These are phyloP conservation scores for Dryomyza anilis DNA, from an alignment of 2,888 invertebrate genomes.

Conservation along the genomic window DNA sequence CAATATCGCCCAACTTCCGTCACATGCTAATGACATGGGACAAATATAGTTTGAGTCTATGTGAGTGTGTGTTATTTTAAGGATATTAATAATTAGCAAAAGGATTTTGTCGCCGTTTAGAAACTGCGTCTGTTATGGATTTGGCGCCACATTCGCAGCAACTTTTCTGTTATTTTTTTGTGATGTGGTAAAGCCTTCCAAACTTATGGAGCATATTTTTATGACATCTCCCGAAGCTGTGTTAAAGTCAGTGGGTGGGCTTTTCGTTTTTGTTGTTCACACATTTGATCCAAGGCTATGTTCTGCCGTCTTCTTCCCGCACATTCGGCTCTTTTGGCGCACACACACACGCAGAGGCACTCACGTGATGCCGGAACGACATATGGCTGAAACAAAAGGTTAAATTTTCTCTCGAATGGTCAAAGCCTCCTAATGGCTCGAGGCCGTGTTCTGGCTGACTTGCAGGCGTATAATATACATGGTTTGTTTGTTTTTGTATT, in stretches of 20 bases:
- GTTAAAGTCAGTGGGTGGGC: no score
- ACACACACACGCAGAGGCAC: background rate
- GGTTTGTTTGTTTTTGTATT: background rate
- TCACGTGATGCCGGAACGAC: background rate
- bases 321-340: background rate
- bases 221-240: no score
- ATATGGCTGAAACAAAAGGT: conserved; percentile 11
- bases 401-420: conserved; percentile 10
- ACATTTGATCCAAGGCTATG: no score
- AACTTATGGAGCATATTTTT: no score
- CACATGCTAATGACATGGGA: background rate
- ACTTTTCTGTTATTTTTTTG: no score
- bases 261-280: no score
- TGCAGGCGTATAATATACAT: background rate
- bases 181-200: background rate
- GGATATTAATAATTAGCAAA: conserved; percentile 12
- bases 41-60: background rate
- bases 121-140: background rate
- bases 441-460: background rate
- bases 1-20: background rate
- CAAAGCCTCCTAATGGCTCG: conserved; percentile 8
- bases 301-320: no score
- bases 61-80: background rate
- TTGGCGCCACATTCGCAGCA: background rate
- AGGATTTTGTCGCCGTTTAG: background rate